Percentiles rank a stretch among this genome's conserved stretches.
phyloP scores from a whole-genome alignment of 2,113 vertebrate genomes.

The Eudyptes chrysolophus region DNA sequence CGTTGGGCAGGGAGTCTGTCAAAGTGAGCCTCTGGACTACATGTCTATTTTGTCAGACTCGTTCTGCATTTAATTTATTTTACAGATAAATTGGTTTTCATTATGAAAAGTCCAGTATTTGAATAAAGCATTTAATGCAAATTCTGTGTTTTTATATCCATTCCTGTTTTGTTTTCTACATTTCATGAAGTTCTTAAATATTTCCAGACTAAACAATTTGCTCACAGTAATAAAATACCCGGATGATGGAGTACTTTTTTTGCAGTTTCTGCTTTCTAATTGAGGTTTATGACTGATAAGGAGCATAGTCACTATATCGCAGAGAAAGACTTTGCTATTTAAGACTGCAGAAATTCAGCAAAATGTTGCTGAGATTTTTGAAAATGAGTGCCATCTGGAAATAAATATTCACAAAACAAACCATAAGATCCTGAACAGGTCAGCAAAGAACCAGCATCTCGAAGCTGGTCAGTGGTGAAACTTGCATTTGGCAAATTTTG shows the following conservation, averaged over 20 bases:
- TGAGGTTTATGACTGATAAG: background rate
- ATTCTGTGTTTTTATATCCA: background rate
- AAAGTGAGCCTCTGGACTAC: background rate
- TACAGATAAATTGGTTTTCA: background rate
- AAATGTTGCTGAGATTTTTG: background rate
- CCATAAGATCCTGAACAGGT: background rate
- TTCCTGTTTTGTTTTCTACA: background rate
- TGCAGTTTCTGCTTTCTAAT: background rate
- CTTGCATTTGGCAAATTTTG: background rate
- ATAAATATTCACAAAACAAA: background rate
- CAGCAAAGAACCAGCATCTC: background rate
- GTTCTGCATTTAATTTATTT: background rate
- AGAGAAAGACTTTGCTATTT: background rate
- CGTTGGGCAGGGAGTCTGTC: background rate
- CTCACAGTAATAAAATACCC: background rate
- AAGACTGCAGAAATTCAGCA: background rate
- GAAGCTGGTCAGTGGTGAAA: background rate
- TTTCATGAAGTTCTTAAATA: background rate
- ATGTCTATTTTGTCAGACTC: background rate
- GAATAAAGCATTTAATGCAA: background rate
- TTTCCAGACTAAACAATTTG: background rate
- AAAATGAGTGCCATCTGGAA: accelerated
- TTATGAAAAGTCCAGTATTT: background rate
- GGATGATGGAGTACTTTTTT: background rate
- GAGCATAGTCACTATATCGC: background rate